Evolutionary conservation across 2,888 invertebrate genomes (phyloP).

Genomic region (Parochlus steinenii): DNA sequence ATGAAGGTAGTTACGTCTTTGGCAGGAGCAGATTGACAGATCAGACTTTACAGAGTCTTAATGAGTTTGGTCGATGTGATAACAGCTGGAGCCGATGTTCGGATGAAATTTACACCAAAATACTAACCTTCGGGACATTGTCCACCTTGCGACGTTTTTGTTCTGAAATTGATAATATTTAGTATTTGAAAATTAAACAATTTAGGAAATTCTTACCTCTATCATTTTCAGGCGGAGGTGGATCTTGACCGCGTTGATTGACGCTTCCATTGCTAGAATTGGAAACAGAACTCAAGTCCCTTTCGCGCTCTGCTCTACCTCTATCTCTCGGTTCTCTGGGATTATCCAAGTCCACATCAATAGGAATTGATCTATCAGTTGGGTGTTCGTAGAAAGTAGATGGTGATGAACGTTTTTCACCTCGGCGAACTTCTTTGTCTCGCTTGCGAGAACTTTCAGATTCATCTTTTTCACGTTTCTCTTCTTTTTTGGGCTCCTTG

Average conservation of each 20-base stretch:
- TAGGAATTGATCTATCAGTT: constrained; percentile 33
- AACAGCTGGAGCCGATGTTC: too few species aligned
- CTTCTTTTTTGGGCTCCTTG: too few species aligned
- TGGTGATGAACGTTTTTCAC: constrained; percentile 35
- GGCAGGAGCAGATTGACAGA: too few species aligned
- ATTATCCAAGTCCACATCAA: too few species aligned
- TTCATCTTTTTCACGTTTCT: constrained; percentile 18
- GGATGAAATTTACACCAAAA: constrained; percentile 41
- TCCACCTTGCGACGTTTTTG: constrained; percentile 75
- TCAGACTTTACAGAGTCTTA: too few species aligned
- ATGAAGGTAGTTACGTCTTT: too few species aligned
- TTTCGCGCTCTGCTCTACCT: constrained; percentile 42
- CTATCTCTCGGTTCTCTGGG: constrained; percentile 37
- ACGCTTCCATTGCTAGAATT: constrained; percentile 35
- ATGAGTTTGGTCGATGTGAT: too few species aligned
- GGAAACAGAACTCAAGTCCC: constrained; percentile 39
- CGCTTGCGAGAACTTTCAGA: constrained; percentile 35
- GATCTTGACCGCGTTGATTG: constrained; percentile 37
- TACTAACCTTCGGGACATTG: constrained; percentile 69
- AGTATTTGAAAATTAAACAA: constrained; percentile 2
- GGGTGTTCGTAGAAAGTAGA: constrained; percentile 22
- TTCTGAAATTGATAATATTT: constrained; percentile 33
- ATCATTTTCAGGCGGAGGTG: constrained; percentile 33
- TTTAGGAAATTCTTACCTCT: constrained; percentile 34
- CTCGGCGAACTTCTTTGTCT: constrained; percentile 38